Evolutionary conservation across 2,113 vertebrate species (phyloP).

Genomic region (Opisthocomus hoazin): DNA sequence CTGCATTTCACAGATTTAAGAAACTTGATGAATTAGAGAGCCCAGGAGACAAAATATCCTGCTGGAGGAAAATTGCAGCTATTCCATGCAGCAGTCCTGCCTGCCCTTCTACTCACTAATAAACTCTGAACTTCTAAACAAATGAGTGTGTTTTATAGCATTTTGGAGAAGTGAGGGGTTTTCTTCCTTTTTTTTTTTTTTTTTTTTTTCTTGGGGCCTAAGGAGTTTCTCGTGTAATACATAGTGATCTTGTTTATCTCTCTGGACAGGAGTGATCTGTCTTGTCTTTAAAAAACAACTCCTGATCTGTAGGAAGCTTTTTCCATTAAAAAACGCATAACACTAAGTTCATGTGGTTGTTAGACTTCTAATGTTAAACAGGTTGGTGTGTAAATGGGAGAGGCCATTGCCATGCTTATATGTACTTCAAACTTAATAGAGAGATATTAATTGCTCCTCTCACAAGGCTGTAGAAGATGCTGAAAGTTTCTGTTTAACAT

Average conservation of each 20-base stretch:
- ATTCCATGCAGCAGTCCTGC: background rate
- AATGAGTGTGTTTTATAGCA: background rate
- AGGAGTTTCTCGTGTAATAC: background rate
- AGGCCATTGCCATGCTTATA: fast-evolving
- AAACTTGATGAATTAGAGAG: background rate
- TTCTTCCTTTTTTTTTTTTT: background rate
- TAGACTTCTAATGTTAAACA: background rate
- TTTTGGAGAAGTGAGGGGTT: background rate
- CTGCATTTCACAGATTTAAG: background rate
- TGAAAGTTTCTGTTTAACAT: background rate
- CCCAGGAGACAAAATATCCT: background rate
- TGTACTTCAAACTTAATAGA: background rate
- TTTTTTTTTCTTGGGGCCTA: background rate
- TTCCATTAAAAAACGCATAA: background rate
- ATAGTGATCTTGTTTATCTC: background rate
- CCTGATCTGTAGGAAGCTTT: background rate
- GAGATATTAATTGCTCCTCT: background rate
- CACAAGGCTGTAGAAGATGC: background rate
- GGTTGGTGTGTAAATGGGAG: background rate
- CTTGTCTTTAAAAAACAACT: background rate
- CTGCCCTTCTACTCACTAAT: background rate
- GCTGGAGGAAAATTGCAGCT: background rate
- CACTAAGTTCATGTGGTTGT: background rate
- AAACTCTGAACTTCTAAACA: background rate
- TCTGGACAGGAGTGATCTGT: background rate